Conservation (phyloP, 1,140 invertebrate species). For the Brachionus koreanus region DNA sequence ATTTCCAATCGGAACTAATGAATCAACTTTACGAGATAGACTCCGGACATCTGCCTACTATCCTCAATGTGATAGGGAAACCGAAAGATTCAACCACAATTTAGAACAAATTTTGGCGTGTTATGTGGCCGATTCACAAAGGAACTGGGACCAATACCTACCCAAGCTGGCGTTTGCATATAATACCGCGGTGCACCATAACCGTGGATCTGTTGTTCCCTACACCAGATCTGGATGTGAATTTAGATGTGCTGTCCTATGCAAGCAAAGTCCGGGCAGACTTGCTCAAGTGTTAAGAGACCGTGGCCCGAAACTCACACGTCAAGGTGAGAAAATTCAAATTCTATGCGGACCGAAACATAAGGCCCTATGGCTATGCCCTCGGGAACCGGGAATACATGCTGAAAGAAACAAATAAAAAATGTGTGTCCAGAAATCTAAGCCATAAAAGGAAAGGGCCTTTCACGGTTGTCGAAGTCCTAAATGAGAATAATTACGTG, state of each 20-base stretch:
- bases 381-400: neutral
- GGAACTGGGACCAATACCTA: neutral
- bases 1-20: constrained; percentile 37
- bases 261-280: too few relatives aligned
- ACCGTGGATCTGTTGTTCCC: too few relatives aligned
- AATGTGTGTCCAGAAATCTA: neutral
- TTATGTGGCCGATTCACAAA: neutral
- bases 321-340: neutral
- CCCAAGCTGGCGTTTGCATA: neutral
- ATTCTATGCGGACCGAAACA: neutral
- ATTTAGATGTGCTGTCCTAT: too few relatives aligned
- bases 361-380: neutral
- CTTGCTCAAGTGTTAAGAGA: neutral
- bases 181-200: neutral
- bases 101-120: constrained; percentile 21
- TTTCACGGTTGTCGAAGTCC: neutral
- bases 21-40: constrained; percentile 1
- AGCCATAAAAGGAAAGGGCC: neutral
- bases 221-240: too few relatives aligned
- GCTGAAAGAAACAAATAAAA: neutral
- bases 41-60: constrained; percentile 49
- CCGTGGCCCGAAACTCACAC: neutral
- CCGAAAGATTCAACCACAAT: constrained; percentile 50
- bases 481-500: neutral
- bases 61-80: constrained; percentile 50